Percentiles rank a stretch among this genome's conserved stretches.
These are phyloP conservation scores for Megalopta genalis DNA, from an alignment of 1,140 invertebrate species.

Conservation along the genomic window DNA sequence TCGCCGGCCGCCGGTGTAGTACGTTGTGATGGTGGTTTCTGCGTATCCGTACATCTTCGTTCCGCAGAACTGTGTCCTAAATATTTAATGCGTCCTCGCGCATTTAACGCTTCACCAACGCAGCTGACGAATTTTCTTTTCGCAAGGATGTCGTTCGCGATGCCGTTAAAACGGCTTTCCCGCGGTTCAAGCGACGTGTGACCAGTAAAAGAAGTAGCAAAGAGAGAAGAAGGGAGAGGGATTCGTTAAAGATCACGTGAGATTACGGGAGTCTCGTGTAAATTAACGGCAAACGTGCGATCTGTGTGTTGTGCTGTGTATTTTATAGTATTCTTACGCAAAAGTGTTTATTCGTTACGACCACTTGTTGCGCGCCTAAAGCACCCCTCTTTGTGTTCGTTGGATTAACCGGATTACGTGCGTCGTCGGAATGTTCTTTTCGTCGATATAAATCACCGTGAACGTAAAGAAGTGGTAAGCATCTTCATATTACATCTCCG, in stretches of 20 bases:
- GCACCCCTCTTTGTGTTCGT: slow-evolving; percentile 64
- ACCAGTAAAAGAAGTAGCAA: background rate
- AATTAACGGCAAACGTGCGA: slow-evolving; percentile 30
- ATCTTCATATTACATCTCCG: background rate
- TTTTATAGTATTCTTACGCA: slow-evolving; percentile 46
- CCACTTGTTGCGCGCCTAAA: slow-evolving; percentile 66
- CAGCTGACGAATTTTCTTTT: background rate
- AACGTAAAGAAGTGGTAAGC: slow-evolving; percentile 65
- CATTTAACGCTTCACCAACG: background rate
- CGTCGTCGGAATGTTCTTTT: slow-evolving; percentile 59
- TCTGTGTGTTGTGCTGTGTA: slow-evolving; percentile 65
- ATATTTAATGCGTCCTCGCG: slow-evolving; percentile 11
- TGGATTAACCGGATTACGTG: slow-evolving; percentile 74
- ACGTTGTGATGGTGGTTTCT: slow-evolving; percentile 28
- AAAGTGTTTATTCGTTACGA: slow-evolving; percentile 59
- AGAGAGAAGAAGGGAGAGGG: slow-evolving; percentile 14
- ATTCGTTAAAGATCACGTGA: slow-evolving; percentile 38
- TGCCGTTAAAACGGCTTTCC: slow-evolving; percentile 25
- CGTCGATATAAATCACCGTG: slow-evolving; percentile 65
- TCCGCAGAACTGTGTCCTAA: slow-evolving; percentile 23
- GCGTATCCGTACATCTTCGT: background rate
- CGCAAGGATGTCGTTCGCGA: slow-evolving; percentile 22
- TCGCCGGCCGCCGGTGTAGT: slow-evolving; percentile 70
- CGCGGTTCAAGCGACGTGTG: slow-evolving; percentile 16
- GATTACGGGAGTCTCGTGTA: slow-evolving; percentile 31